These are phyloP conservation scores for Oophaga pumilio DNA, from an alignment of 2,113 vertebrate species.

Conservation along the genomic window DNA sequence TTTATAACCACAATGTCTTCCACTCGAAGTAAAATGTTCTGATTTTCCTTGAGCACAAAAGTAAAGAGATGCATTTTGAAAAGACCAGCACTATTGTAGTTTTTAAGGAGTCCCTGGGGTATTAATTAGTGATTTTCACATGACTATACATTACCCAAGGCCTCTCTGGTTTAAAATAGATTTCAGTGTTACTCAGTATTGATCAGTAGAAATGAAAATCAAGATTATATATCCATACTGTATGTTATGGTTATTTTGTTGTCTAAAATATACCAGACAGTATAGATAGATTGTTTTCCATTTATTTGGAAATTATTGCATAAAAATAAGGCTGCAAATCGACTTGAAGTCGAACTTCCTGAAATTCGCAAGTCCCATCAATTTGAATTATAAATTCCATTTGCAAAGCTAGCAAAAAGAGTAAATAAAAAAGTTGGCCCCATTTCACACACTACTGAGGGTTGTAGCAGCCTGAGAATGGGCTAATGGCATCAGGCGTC, in stretches of 20 bases:
- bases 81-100: slow-evolving; percentile 56
- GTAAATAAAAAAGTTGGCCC: too few species aligned
- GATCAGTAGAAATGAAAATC: slow-evolving; percentile 50
- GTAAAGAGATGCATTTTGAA: slow-evolving; percentile 55
- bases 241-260: slow-evolving; percentile 10
- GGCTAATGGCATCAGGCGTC: too few species aligned
- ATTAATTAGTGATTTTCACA: slow-evolving; percentile 53
- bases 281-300: background rate
- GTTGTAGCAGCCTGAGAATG: too few species aligned
- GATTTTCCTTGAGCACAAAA: slow-evolving; percentile 44
- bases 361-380: too few species aligned
- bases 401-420: too few species aligned
- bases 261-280: slow-evolving; percentile 4
- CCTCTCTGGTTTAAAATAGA: slow-evolving; percentile 51
- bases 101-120: slow-evolving; percentile 52
- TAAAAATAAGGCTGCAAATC: too few species aligned
- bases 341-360: too few species aligned
- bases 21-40: slow-evolving; percentile 45
- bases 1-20: slow-evolving; percentile 49
- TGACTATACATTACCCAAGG: slow-evolving; percentile 50
- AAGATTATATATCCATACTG: slow-evolving; percentile 40
- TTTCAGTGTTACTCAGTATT: slow-evolving; percentile 43
- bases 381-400: too few species aligned
- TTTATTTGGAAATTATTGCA: slow-evolving; percentile 3
- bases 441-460: too few species aligned